Base-by-base conservation (phyloP, 2,888 invertebrate species). In the Scaptomyza cyrtandrae region DNA sequence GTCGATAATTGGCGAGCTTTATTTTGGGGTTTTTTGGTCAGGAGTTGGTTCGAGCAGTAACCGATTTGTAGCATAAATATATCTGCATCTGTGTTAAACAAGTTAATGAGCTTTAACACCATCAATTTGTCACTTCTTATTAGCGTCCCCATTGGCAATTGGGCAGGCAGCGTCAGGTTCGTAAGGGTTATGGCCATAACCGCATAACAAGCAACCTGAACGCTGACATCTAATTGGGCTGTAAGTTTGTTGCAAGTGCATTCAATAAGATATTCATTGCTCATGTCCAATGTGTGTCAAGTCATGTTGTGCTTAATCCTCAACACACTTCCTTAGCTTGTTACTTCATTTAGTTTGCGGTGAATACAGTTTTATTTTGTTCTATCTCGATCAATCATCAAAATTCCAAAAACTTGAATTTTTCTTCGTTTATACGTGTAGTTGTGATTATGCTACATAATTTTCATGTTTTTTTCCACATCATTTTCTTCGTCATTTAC, bases 71-170 rank as follows among this genome's bases (percentile, higher is more conserved):
- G 55, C 39, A 11, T 44, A 54, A 43, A 37, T 45, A 53, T 65
- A 63, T 68, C 56, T 69, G 63, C 55, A 65, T 68, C 68, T 55
- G 74, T 29, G 59, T 72, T 81, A 85, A 87, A 77, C 74, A 85
- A 88, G 71, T 85, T 89, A 90, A 90, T 90, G 86, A 90, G 84
- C 86, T 79, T 90, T 90, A 90, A 90, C 89, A 90, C 89, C 90
- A 89, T 84, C 89, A 89, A 90, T 90, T 90, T 90, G 90, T 90
- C 90, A 90, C 77, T 86, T 86, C 90, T 89, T 83, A 89, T 90
- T 90, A 90, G 88, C 78, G 80, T 86, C 77, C 71, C 80, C 75
- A 10, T 33, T 33, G 33, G 33, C 33, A 33, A 33, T 33, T 33
- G 33, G 33, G 33, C 33, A 78, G 74, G n/a, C n/a, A n/a, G n/a